Conservation (phyloP, 1,140 invertebrate species). For the Anastrepha ludens region DNA sequence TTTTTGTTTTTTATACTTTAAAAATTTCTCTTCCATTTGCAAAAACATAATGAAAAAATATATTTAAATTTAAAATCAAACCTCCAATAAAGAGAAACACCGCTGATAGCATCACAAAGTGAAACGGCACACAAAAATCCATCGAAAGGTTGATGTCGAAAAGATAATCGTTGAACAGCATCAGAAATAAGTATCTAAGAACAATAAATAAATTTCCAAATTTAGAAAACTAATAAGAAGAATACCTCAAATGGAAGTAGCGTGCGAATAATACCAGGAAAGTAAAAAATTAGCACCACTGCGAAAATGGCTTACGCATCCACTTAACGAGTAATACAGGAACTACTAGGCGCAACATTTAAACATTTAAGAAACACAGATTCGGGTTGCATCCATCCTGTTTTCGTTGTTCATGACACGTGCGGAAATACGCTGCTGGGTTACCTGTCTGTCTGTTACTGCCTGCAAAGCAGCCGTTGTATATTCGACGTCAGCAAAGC, state of each 20-base stretch:
- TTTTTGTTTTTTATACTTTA: slow-evolving; percentile 50
- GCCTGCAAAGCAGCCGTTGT: slow-evolving; percentile 13
- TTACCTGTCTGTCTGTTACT: slow-evolving; percentile 26
- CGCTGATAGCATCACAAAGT: slow-evolving; percentile 16
- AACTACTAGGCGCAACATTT: too few relatives aligned
- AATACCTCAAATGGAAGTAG: slow-evolving; percentile 43
- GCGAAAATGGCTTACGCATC: neutral
- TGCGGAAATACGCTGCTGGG: neutral
- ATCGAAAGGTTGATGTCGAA: slow-evolving; percentile 19
- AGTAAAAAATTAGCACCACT: neutral
- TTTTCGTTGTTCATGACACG: neutral
- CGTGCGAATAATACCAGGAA: neutral
- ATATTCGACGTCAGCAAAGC: neutral
- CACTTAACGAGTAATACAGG: too few relatives aligned
- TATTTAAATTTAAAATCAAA: slow-evolving; percentile 45
- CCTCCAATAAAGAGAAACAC: slow-evolving; percentile 22
- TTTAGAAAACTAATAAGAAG: slow-evolving; percentile 2
- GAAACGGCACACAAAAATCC: slow-evolving; percentile 6
- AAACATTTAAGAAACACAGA: too few relatives aligned
- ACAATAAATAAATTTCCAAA: slow-evolving; percentile 15
- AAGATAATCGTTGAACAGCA: slow-evolving; percentile 36
- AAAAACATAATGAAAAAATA: slow-evolving; percentile 29
- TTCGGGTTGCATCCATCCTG: neutral
- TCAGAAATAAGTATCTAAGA: slow-evolving; percentile 14
- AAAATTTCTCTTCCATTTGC: slow-evolving; percentile 48